Evolutionary conservation across 1,140 invertebrate species (phyloP).

Genomic region (Heliconius hermathena): DNA sequence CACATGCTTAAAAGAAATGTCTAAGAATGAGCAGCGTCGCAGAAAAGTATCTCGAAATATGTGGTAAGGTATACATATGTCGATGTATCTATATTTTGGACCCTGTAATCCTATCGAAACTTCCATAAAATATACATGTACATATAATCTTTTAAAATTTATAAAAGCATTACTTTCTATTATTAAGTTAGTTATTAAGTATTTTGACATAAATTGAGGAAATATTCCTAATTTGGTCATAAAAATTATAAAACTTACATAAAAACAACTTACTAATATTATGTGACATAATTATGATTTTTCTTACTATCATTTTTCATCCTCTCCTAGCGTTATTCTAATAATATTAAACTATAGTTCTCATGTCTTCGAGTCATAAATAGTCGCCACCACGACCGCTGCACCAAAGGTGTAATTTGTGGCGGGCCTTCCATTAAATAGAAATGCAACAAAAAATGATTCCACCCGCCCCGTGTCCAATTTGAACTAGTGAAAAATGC

Average conservation of each 20-base stretch:
- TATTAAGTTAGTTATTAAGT: too few species aligned
- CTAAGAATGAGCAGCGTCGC: slow-evolving; percentile 2
- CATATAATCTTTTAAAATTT: too few species aligned
- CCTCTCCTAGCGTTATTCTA: neutral
- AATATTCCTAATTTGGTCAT: neutral
- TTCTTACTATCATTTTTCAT: neutral
- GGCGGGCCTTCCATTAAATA: slow-evolving; percentile 31
- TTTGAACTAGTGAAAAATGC: slow-evolving; percentile 77
- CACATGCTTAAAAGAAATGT: slow-evolving; percentile 30
- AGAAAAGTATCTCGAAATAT: neutral
- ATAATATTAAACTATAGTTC: neutral
- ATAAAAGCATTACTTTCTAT: too few species aligned
- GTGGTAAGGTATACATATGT: neutral
- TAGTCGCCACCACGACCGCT: slow-evolving; percentile 3
- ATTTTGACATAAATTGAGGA: too few species aligned
- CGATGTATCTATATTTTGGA: neutral
- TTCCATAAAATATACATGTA: too few species aligned
- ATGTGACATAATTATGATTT: too few species aligned
- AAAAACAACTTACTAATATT: neutral
- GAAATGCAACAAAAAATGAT: slow-evolving; percentile 68
- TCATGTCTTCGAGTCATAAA: slow-evolving; percentile 4
- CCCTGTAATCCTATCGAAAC: too few species aligned
- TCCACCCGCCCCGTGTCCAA: slow-evolving; percentile 61
- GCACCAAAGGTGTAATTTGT: slow-evolving; percentile 53
- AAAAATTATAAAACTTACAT: neutral